Evolutionary conservation across 2,888 invertebrate species (phyloP).

Genomic region (Hirtodrosophila histrioides): DNA sequence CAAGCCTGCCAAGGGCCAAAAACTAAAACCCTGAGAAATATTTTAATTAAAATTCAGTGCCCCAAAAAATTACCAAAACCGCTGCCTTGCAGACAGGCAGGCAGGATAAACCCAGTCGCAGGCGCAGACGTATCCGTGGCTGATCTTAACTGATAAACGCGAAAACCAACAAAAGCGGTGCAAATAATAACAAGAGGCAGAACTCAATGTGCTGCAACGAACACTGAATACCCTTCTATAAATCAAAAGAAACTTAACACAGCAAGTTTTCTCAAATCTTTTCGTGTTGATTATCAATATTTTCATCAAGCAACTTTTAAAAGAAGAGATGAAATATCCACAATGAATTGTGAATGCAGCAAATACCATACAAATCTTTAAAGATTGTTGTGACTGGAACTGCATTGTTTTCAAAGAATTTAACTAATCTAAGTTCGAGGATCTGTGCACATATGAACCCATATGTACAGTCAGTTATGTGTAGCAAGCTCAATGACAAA

Average conservation of each 20-base stretch:
- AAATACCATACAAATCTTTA: no score
- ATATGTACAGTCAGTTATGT: no score
- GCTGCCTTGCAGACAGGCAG: conserved; percentile 37
- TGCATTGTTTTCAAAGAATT: no score
- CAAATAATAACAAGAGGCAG: conserved; percentile 34
- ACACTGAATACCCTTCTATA: conserved; percentile 23
- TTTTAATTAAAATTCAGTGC: conserved; percentile 78
- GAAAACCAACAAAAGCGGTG: conserved; percentile 71
- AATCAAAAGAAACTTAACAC: no score
- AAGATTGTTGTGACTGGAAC: no score
- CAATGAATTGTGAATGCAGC: no score
- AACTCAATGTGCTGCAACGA: not conserved
- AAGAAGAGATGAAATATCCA: no score
- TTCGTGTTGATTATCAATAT: no score
- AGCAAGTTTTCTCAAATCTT: no score
- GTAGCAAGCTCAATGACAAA: not conserved
- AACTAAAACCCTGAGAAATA: conserved; percentile 70
- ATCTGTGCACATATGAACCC: no score
- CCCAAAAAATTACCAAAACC: conserved; percentile 63
- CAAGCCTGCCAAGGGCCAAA: conserved; percentile 12
- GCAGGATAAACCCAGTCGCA: conserved; percentile 64
- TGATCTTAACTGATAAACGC: conserved; percentile 78
- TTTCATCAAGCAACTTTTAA: no score
- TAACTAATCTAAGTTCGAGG: no score
- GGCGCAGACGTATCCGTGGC: conserved; percentile 57